Percentiles rank a stretch among this genome's conserved stretches.
phyloP scores from a whole-genome alignment of 2,797 vertebrate genomes.

The Coreius guichenoti region DNA sequence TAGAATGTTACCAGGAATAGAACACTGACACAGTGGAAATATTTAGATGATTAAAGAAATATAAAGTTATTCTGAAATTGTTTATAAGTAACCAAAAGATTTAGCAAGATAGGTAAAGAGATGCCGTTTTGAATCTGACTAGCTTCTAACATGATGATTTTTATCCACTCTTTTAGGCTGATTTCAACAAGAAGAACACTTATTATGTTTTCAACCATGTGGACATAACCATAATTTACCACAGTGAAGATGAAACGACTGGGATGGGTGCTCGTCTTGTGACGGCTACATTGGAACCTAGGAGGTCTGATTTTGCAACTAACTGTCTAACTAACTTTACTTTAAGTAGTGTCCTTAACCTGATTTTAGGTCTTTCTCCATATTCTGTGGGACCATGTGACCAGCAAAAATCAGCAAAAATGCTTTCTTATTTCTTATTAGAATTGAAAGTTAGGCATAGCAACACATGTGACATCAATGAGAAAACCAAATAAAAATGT shows the following conservation, averaged over 20 bases:
- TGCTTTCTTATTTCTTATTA: not conserved
- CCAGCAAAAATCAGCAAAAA: not conserved
- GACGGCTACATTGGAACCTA: constrained; percentile 85
- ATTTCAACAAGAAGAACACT: constrained; percentile 89
- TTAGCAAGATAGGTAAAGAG: not conserved
- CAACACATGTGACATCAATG: not conserved
- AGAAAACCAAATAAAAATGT: not conserved
- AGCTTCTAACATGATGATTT: not conserved
- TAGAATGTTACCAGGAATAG: not conserved
- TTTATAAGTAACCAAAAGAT: not conserved
- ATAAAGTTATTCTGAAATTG: too few species aligned
- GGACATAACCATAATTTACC: constrained; percentile 89
- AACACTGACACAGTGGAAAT: not conserved
- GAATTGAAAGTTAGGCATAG: not conserved
- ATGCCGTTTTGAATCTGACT: not conserved
- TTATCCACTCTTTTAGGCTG: constrained; percentile 75
- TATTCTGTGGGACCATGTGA: not conserved
- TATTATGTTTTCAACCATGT: constrained; percentile 93
- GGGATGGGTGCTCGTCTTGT: constrained; percentile 85
- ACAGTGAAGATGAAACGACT: constrained; percentile 79
- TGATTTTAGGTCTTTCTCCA: not conserved
- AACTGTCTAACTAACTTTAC: not conserved
- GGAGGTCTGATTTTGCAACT: constrained; percentile 78
- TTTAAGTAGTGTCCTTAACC: not conserved
- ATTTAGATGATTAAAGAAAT: not conserved